Evolutionary conservation across 2,797 vertebrate species (phyloP).

Genomic region (Merluccius polli): DNA sequence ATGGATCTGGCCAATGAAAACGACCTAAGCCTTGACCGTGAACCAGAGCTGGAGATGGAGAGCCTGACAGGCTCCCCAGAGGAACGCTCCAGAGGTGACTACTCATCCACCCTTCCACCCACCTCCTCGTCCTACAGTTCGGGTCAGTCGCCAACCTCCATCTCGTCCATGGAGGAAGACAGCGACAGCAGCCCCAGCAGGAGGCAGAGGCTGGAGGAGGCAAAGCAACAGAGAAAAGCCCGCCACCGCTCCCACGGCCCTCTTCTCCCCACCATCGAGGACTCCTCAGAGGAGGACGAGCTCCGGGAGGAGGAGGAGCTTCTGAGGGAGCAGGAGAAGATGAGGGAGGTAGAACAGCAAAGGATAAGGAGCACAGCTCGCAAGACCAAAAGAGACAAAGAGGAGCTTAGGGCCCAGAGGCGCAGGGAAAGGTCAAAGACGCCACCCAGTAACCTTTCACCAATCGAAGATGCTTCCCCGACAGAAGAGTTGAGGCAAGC

Average conservation of each 20-base stretch:
- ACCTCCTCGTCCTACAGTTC: slow-evolving; percentile 95
- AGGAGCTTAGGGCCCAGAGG: slow-evolving; percentile 94
- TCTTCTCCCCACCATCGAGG: slow-evolving; percentile 96
- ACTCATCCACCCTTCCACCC: slow-evolving; percentile 92
- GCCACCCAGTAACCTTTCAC: slow-evolving; percentile 97
- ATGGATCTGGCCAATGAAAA: slow-evolving; percentile 84
- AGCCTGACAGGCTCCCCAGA: slow-evolving; percentile 96
- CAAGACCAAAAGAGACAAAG: slow-evolving; percentile 96
- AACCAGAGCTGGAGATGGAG: slow-evolving; percentile 98
- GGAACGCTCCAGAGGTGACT: slow-evolving; percentile 92
- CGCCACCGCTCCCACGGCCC: slow-evolving; percentile 95
- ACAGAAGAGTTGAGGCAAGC: slow-evolving; percentile 97
- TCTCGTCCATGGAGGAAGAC: slow-evolving; percentile 97
- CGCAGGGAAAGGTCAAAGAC: slow-evolving; percentile 98
- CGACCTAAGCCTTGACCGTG: slow-evolving; percentile 85
- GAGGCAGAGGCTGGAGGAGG: slow-evolving; percentile 90
- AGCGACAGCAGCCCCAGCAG: slow-evolving; percentile 98
- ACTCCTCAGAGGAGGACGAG: slow-evolving; percentile 98
- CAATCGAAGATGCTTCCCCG: slow-evolving; percentile 97
- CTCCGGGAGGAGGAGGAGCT: slow-evolving; percentile 97
- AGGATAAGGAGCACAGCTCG: slow-evolving; percentile 94
- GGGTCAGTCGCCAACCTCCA: slow-evolving; percentile 93
- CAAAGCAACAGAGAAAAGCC: slow-evolving; percentile 97
- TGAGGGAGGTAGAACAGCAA: slow-evolving; percentile 98
- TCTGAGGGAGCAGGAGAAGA: slow-evolving; percentile 95